These are phyloP conservation scores for Melanotaenia duboulayi DNA, from an alignment of 2,113 vertebrate genomes.

Conservation along the genomic window DNA sequence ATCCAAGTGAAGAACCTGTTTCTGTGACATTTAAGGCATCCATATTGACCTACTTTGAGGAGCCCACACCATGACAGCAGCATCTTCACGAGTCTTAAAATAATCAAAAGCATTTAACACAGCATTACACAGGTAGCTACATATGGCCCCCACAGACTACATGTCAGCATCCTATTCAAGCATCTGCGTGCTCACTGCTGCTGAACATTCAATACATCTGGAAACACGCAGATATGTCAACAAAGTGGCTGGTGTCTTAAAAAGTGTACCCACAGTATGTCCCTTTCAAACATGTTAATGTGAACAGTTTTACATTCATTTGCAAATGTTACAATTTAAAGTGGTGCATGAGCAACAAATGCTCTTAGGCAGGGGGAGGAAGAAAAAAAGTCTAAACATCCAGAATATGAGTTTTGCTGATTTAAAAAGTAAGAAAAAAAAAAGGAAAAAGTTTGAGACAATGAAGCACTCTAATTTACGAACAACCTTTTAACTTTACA, in stretches of 20 bases:
- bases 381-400: constrained; percentile 1
- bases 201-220: constrained; percentile 46
- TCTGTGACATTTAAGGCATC: constrained; percentile 62
- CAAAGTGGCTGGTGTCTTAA: constrained; percentile 69
- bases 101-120: constrained; percentile 38
- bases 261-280: constrained; percentile 53
- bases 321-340: constrained; percentile 46
- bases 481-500: constrained; percentile 22
- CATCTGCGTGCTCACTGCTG: constrained; percentile 35
- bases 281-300: constrained; percentile 47
- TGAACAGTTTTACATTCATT: constrained; percentile 64
- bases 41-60: constrained; percentile 24
- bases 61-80: constrained; percentile 45
- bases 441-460: constrained; percentile 19
- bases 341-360: constrained; percentile 33
- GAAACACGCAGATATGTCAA: constrained; percentile 47
- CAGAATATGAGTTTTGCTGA: constrained; percentile 29
- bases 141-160: constrained; percentile 53
- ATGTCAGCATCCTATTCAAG: constrained; percentile 25
- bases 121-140: constrained; percentile 57
- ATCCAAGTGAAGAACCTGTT: constrained; percentile 29
- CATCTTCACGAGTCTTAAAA: constrained; percentile 51
- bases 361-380: neutral
- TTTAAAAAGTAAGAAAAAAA: neutral
- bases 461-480: constrained; percentile 25